Base-by-base conservation (phyloP, 2,888 invertebrate species). In the Chymomyza fuscimana region DNA sequence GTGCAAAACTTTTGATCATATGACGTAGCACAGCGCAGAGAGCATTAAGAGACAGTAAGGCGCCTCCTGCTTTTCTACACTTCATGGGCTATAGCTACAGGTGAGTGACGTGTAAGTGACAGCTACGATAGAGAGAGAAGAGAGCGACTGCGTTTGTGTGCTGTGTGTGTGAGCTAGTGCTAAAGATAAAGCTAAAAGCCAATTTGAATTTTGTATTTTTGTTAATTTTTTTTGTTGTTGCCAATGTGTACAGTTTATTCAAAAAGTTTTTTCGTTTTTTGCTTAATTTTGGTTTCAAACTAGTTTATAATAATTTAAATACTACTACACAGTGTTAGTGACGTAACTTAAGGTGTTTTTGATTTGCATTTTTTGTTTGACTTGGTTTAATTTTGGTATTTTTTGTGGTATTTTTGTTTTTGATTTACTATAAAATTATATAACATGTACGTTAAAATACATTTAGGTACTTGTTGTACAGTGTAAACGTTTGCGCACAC, bases 401-500 rank as follows among this genome's bases (percentile, higher is more conserved):
- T 70, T 54, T 54, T 54, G 54, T 19, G 16, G 9, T 54, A 54
- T 54, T 54, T 19, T 52, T 16, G 7, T 16, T 54, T 54, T 25
- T 15, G 63, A 67, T 73, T 67, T 71, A 81, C 70, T 82, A 78
- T 80, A 80, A 82, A 80, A 85, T 82, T 82, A 85, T 82, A 72
- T 80, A 85, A 82, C 82, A 77, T 72, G 69, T 73, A 78, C 70
- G 69, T 75, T 5, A 22, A n/a, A 40, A 84, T 77, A 79, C 76
- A 76, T 82, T 83, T 73, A 80, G 73, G 70, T 70, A 74, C 80
- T 64, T 63, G 15, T 73, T 73, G 73, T 72, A 73, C 73, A 67
- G 72, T 64, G 84, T 81, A 80, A 81, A 81, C 76, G 64, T 19
- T 72, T 52, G 59, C 67, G 74, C 79, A 64, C 56, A 79, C 80